These are phyloP conservation scores for Anser brachyrhynchus DNA, from an alignment of 2,113 vertebrate genomes.

Conservation along the genomic window DNA sequence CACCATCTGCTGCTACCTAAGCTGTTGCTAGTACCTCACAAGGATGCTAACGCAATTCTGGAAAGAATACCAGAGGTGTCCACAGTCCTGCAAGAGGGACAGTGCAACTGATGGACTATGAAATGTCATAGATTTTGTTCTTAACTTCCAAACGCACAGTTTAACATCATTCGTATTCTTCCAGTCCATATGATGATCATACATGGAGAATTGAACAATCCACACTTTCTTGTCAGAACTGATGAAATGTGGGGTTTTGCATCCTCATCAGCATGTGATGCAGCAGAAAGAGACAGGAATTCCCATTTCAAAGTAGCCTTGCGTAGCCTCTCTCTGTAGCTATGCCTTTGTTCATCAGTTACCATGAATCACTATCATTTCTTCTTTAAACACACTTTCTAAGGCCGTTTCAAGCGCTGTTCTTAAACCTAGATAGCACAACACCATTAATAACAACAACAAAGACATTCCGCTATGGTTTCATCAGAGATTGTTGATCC, in stretches of 20 bases:
- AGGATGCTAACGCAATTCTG: no score
- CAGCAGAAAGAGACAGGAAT: not conserved
- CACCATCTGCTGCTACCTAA: accelerated
- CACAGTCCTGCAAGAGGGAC: not conserved
- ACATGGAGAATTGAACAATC: not conserved
- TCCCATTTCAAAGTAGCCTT: not conserved
- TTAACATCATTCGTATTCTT: not conserved
- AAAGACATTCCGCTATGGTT: not conserved
- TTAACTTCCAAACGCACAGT: not conserved
- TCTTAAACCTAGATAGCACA: not conserved
- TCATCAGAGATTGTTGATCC: not conserved
- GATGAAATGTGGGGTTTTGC: not conserved
- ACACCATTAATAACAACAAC: not conserved
- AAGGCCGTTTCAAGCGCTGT: not conserved
- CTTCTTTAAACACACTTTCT: not conserved
- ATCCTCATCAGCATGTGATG: not conserved
- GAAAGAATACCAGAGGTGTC: not conserved
- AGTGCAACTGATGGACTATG: not conserved
- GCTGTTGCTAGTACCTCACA: not conserved
- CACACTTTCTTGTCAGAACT: not conserved
- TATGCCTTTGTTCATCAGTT: not conserved
- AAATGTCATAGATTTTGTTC: not conserved
- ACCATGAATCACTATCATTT: not conserved
- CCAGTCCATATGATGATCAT: accelerated
- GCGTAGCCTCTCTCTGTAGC: not conserved